These are phyloP conservation scores for Callinectes sapidus DNA, from an alignment of 2,888 invertebrate genomes.

Conservation along the genomic window DNA sequence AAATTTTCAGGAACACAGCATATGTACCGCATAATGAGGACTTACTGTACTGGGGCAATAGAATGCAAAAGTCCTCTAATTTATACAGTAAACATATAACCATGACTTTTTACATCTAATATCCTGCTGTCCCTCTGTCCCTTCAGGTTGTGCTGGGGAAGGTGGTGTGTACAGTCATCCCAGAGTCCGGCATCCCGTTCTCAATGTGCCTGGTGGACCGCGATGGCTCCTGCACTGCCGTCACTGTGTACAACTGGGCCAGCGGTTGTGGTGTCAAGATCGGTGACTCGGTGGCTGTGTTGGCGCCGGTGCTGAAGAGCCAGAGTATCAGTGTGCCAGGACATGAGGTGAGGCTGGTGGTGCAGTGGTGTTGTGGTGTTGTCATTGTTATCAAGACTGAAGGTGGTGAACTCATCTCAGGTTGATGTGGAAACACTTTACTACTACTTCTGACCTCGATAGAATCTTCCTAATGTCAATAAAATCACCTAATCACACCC, in stretches of 20 bases:
- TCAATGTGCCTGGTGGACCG: slow-evolving; percentile 88
- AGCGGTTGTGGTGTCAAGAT: slow-evolving; percentile 88
- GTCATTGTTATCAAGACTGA: neutral
- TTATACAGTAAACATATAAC: neutral
- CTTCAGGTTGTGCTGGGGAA: slow-evolving; percentile 82
- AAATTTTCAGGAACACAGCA: no score
- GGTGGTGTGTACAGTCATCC: slow-evolving; percentile 87
- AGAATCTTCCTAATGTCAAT: no score
- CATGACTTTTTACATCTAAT: neutral
- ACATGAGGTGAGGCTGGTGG: slow-evolving; percentile 57
- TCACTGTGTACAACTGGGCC: slow-evolving; percentile 90
- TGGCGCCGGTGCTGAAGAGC: slow-evolving; percentile 80
- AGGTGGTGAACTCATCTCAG: neutral
- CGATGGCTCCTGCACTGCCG: slow-evolving; percentile 83
- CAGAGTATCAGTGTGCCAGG: slow-evolving; percentile 56
- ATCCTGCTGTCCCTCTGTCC: neutral
- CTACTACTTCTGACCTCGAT: no score
- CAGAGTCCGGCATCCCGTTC: slow-evolving; percentile 86
- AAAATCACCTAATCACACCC: no score
- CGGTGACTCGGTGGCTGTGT: slow-evolving; percentile 88
- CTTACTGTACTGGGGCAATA: no score
- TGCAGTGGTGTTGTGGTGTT: neutral
- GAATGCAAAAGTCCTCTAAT: no score
- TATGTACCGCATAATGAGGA: no score
- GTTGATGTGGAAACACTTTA: no score